A percentile compares a stretch with the other conserved stretches of the same genome.
These are phyloP conservation scores for Oscheius myriophilus DNA, from an alignment of 2,888 invertebrate species.

Conservation along the genomic window DNA sequence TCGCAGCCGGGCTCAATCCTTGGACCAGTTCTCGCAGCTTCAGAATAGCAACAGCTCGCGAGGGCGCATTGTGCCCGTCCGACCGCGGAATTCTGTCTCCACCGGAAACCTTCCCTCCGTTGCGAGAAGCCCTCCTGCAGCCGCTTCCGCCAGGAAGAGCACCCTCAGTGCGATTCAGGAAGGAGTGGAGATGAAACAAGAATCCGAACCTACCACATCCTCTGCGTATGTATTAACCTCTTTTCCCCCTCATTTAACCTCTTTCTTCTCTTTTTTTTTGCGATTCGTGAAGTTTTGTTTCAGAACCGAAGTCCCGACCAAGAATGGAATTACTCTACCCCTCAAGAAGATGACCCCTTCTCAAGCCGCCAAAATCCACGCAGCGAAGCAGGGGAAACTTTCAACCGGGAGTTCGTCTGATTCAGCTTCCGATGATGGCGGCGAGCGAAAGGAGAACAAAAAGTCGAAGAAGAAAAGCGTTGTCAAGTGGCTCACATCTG, in stretches of 20 bases:
- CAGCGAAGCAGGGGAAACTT: slow-evolving; percentile 23
- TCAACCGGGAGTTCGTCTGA: slow-evolving; percentile 15
- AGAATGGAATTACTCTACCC: slow-evolving; percentile 18
- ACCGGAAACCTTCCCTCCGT: slow-evolving; percentile 52
- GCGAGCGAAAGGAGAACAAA: slow-evolving; percentile 35
- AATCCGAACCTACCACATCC: slow-evolving; percentile 15
- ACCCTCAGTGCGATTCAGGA: slow-evolving; percentile 59
- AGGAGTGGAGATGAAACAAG: slow-evolving; percentile 52
- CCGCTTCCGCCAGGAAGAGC: slow-evolving; percentile 42
- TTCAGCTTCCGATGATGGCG: slow-evolving; percentile 28
- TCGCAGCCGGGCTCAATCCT: slow-evolving; percentile 58
- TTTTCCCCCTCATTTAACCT: too few relatives aligned
- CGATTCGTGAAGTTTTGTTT: neutral
- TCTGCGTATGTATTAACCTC: neutral
- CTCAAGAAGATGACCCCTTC: slow-evolving; percentile 30
- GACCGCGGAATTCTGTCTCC: slow-evolving; percentile 43
- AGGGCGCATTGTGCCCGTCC: slow-evolving; percentile 41
- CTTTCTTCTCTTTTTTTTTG: too few relatives aligned
- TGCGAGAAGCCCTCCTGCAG: slow-evolving; percentile 39
- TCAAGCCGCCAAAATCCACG: slow-evolving; percentile 29
- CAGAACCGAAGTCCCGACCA: slow-evolving; percentile 6
- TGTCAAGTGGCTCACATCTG: slow-evolving; percentile 48
- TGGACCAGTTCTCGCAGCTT: slow-evolving; percentile 55
- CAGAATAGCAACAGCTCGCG: slow-evolving; percentile 36
- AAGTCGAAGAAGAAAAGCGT: slow-evolving; percentile 37